These are phyloP conservation scores for Morus bassanus DNA, from an alignment of 2,797 vertebrate species.

Conservation along the genomic window DNA sequence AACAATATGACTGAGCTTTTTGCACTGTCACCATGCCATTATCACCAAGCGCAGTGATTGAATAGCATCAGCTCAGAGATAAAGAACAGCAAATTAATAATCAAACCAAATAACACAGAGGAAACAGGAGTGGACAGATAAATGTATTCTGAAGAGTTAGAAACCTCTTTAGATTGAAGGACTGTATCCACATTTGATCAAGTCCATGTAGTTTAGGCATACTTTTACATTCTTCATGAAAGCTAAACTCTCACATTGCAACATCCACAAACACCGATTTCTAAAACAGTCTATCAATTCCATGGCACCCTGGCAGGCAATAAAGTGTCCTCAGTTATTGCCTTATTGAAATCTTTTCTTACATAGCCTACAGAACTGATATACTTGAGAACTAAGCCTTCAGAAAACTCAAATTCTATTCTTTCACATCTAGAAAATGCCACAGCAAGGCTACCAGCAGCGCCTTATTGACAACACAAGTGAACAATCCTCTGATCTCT, in stretches of 20 bases:
- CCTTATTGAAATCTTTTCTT: background rate
- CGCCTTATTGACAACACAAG: background rate
- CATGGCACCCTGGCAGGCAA: background rate
- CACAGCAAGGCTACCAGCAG: background rate
- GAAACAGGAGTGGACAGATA: background rate
- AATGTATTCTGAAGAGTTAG: background rate
- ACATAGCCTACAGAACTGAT: background rate
- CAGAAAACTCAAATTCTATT: background rate
- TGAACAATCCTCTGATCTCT: background rate
- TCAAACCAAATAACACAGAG: background rate
- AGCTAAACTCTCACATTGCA: background rate
- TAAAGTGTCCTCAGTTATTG: background rate
- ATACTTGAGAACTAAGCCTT: background rate
- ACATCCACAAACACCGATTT: background rate
- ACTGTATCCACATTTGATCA: background rate
- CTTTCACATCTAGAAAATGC: background rate
- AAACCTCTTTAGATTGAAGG: background rate
- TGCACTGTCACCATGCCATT: background rate
- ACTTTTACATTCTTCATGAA: background rate
- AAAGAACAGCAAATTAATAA: background rate
- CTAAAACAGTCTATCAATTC: background rate
- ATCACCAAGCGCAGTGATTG: background rate
- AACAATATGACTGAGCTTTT: background rate
- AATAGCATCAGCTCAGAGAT: background rate
- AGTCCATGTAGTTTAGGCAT: background rate